These are phyloP conservation scores for Cyanistes caeruleus DNA, from an alignment of 2,113 vertebrate species.

Conservation along the genomic window DNA sequence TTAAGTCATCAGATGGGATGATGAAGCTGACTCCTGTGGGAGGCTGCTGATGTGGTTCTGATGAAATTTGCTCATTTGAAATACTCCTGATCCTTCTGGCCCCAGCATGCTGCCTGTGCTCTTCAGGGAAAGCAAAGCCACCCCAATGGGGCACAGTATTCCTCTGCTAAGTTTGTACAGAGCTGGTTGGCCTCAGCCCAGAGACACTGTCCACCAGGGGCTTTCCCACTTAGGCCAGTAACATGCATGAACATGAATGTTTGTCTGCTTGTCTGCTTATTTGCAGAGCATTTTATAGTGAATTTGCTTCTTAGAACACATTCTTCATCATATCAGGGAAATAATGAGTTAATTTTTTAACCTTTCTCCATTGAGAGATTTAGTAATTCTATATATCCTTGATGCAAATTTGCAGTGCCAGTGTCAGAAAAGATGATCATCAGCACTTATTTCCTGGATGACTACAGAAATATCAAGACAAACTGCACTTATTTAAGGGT, in stretches of 20 bases:
- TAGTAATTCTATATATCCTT: neutral
- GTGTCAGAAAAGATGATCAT: constrained; percentile 52
- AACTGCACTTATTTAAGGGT: constrained; percentile 47
- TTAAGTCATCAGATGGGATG: neutral
- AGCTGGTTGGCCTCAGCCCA: neutral
- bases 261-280: neutral
- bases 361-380: neutral
- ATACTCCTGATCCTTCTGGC: neutral
- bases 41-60: neutral
- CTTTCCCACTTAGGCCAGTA: neutral
- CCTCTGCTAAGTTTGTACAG: neutral
- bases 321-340: neutral
- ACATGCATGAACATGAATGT: neutral
- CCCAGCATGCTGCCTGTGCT: neutral
- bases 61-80: neutral
- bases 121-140: neutral
- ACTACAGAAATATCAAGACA: constrained; percentile 56
- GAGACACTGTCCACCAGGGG: neutral
- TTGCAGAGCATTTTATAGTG: neutral
- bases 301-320: neutral
- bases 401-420: neutral
- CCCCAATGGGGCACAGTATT: neutral
- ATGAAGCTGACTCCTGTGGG: neutral
- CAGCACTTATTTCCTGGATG: constrained; percentile 56
- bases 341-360: neutral